Conservation (phyloP, 1,140 invertebrate species). For the Amyelois transitella region DNA sequence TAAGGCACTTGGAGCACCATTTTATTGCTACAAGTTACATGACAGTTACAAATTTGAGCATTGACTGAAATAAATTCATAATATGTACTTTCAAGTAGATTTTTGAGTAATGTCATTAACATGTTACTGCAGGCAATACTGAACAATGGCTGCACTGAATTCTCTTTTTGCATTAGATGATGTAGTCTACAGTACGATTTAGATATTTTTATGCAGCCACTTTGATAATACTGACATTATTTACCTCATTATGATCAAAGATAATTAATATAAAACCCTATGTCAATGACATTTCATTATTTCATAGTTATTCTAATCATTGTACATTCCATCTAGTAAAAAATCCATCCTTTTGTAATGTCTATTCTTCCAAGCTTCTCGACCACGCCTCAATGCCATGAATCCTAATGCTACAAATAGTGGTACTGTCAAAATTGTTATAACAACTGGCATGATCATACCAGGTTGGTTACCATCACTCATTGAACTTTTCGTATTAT, state of each 20-base stretch:
- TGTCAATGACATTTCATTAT: no score
- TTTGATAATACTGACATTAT: no score
- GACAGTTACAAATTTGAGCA: no score
- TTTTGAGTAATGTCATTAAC: neutral
- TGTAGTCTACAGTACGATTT: no score
- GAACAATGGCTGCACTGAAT: no score
- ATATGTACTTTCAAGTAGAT: neutral
- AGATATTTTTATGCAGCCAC: no score
- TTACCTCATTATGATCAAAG: no score
- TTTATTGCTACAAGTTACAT: neutral
- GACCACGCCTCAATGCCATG: constrained; percentile 77
- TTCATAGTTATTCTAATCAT: constrained; percentile 75
- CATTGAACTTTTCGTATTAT: constrained; percentile 9
- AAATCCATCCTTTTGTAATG: constrained; percentile 88
- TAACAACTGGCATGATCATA: constrained; percentile 80
- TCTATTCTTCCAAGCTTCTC: constrained; percentile 84
- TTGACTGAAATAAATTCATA: neutral
- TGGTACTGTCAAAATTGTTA: constrained; percentile 78
- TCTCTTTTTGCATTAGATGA: no score
- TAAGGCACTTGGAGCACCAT: neutral
- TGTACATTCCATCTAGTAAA: constrained; percentile 87
- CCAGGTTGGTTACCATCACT: constrained; percentile 59
- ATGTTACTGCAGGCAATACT: no score
- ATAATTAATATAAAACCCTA: no score
- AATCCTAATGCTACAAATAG: constrained; percentile 77